phyloP scores from a whole-genome alignment of 2,113 vertebrate species.

The Semnornis frantzii region DNA sequence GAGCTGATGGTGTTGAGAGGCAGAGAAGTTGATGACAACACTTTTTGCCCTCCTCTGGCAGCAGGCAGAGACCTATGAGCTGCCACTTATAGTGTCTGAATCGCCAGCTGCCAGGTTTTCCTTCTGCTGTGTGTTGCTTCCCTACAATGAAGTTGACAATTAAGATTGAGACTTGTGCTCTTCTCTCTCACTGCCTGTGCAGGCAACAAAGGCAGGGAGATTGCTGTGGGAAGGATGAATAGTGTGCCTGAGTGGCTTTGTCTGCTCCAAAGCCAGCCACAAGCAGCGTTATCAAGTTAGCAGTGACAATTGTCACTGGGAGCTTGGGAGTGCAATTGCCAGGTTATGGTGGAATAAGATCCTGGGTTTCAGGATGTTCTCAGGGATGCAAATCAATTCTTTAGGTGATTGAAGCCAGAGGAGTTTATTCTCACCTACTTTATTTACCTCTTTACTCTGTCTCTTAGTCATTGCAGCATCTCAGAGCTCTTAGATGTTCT shows the following conservation, averaged over 20 bases:
- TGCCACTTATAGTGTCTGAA: rapidly evolving
- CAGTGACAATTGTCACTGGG: not conserved
- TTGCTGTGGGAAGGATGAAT: not conserved
- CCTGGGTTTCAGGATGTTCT: not conserved
- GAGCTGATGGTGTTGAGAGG: not conserved
- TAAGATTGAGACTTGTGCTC: not conserved
- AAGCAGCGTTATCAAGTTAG: not conserved
- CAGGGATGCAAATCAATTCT: constrained; percentile 3
- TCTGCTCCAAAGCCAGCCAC: not conserved
- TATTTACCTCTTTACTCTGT: not conserved
- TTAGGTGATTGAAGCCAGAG: not conserved
- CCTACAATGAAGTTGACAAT: rapidly evolving
- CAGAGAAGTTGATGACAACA: not conserved
- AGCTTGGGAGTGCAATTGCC: not conserved
- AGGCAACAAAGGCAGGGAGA: not conserved
- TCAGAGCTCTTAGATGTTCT: constrained; percentile 3
- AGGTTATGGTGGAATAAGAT: not conserved
- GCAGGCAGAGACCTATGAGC: not conserved
- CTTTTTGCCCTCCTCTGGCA: not conserved
- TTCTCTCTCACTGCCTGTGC: not conserved
- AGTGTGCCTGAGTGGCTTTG: not conserved
- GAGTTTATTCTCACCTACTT: constrained; percentile 35
- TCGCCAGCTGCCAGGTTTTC: not conserved
- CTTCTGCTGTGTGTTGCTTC: not conserved
- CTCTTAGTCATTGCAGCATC: constrained; percentile 5